Conservation (phyloP, 1,140 invertebrate genomes). For the Heliconius congener region DNA sequence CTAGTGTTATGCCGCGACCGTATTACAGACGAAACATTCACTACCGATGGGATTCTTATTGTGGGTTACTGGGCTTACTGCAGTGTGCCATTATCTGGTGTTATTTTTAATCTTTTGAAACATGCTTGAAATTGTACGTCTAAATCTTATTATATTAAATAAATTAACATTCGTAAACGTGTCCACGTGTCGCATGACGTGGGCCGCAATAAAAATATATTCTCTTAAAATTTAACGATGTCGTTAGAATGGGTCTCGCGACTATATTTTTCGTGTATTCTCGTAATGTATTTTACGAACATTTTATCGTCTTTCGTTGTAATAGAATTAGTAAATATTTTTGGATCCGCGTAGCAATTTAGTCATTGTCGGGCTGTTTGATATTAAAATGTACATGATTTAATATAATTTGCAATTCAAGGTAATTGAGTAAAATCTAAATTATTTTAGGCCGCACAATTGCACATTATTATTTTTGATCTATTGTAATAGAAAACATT, state of each 20-base stretch:
- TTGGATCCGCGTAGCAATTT: conserved; percentile 28
- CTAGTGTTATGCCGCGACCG: conserved; percentile 80
- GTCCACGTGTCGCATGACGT: conserved; percentile 31
- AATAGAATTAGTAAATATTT: conserved; percentile 25
- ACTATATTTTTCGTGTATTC: conserved; percentile 36
- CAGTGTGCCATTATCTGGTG: background rate
- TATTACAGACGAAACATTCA: conserved; percentile 79
- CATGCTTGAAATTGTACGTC: background rate
- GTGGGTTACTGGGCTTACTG: conserved; percentile 72
- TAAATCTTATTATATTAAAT: background rate
- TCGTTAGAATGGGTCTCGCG: conserved; percentile 37
- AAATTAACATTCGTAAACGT: conserved; percentile 17
- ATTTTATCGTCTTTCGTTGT: conserved; percentile 34
- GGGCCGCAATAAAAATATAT: conserved; percentile 41
- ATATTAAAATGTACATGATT: background rate
- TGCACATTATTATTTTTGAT: background rate
- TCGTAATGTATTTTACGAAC: conserved; percentile 32
- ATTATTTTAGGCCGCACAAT: background rate
- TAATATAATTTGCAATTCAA: conserved; percentile 1
- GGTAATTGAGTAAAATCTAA: background rate
- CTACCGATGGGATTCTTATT: conserved; percentile 77
- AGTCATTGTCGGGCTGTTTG: conserved; percentile 21
- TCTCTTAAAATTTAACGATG: conserved; percentile 41
- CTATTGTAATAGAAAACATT: background rate
- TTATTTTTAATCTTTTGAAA: conserved; percentile 2